Evolutionary conservation across 64 coral and sea anemone species (phyloP).

Genomic region (Anthopleura sola): DNA sequence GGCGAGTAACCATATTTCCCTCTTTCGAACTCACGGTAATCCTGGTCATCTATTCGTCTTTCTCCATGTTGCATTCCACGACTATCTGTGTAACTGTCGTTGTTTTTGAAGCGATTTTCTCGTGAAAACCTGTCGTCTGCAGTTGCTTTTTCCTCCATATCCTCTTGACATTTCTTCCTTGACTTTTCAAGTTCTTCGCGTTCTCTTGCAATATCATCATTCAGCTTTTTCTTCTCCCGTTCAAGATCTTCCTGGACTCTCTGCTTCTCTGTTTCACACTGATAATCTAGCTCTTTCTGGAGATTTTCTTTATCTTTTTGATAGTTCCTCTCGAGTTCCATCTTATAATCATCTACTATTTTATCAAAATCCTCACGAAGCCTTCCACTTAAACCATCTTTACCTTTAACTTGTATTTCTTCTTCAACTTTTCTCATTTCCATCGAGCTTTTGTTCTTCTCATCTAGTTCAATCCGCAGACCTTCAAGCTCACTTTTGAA

Average conservation of each 20-base stretch:
- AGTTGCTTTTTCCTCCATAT: background rate
- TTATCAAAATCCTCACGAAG: slow-evolving; percentile 90
- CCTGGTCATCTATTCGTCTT: background rate
- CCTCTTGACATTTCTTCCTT: background rate
- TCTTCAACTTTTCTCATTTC: slow-evolving; percentile 78
- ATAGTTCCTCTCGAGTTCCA: slow-evolving; percentile 72
- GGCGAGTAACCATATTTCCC: background rate
- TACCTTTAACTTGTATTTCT: slow-evolving; percentile 53
- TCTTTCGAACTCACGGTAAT: background rate
- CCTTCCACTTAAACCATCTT: slow-evolving; percentile 67
- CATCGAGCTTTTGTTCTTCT: slow-evolving; percentile 43
- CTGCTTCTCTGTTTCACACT: slow-evolving; percentile 27
- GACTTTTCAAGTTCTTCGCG: slow-evolving; percentile 34
- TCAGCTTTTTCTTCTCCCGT: slow-evolving; percentile 59
- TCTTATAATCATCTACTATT: slow-evolving; percentile 65
- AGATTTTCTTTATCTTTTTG: slow-evolving; percentile 62
- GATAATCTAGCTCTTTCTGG: slow-evolving; percentile 35
- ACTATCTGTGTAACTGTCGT: background rate
- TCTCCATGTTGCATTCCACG: background rate
- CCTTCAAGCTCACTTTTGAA: slow-evolving; percentile 62
- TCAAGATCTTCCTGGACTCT: slow-evolving; percentile 47
- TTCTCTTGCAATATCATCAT: slow-evolving; percentile 61
- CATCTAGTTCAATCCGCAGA: slow-evolving; percentile 66
- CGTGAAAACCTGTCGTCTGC: background rate
- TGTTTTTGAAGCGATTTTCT: background rate